Base-by-base conservation (phyloP, 2,113 vertebrate species). In the Gyps fulvus region DNA sequence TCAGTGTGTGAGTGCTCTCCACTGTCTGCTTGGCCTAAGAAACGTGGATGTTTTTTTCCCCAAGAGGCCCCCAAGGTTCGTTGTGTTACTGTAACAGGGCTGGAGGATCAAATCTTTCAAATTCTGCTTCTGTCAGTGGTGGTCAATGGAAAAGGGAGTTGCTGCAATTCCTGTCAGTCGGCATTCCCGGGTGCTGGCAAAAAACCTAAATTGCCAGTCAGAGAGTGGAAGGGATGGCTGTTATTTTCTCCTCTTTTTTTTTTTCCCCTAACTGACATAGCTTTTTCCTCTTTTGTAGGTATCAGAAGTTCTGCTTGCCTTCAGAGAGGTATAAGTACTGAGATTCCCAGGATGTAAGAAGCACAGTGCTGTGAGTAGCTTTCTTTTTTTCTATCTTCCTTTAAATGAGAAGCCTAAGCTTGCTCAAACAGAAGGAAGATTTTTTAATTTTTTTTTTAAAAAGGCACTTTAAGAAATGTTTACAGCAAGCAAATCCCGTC, bases 291-390 rank as follows among this genome's bases (percentile, higher is more conserved):
- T 85, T 87, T 70, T 86, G 11, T 73, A 96, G 87, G 71, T 81
- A 50, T 81, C 43, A 73, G 73, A 94, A 94, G 47, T 78, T 55
- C 55, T 87, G 34, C 40, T 89, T 0, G 0, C 82, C 81, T 79
- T 85, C 54, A 6, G 3, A 83, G 77, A 49, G 17, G 11, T 36
- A 3, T 62, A 80, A 84, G 13, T n/a, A 29, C 65, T 74, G 74
- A 94, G 25, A 59, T 71, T 77, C 29, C 74, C 42, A 78, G 82
- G 71, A 97, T 94, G 85, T 97, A 78, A 94, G 67, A 80, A 83
- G 52, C 23, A 19, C 72, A 66, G 57, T 78, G 29, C 67, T 93
- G 71, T 94, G 50, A 97, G 93, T 94, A 91, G 52, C 25, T 21
- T 27, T 45, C 31, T 31, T 49, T 38, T 59, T 29, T 36, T 67